phyloP scores from a whole-genome alignment of 2,888 invertebrate species.

The Diogma glabrata region DNA sequence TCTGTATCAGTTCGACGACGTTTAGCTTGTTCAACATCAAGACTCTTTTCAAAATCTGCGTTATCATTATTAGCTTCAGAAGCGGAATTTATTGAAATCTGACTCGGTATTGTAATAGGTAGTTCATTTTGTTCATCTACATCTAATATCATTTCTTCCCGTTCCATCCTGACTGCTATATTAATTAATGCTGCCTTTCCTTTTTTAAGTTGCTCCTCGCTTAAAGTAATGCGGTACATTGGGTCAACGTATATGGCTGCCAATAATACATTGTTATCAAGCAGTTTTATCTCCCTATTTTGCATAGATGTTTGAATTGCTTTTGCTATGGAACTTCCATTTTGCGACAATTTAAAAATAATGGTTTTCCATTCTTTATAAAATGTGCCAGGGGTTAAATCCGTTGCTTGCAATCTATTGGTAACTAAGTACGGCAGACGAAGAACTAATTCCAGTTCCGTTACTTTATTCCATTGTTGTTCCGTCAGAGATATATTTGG shows the following conservation, averaged over 20 bases:
- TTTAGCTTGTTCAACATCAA: no score
- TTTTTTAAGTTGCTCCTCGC: neutral
- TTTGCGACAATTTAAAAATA: neutral
- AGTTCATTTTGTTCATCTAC: no score
- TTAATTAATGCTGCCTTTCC: conserved; percentile 1
- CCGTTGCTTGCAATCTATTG: neutral
- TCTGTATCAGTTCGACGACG: no score
- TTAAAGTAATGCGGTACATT: neutral
- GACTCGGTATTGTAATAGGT: no score
- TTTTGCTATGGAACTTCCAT: neutral
- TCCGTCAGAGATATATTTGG: neutral
- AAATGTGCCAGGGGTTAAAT: conserved; percentile 1
- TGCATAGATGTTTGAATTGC: conserved; percentile 3
- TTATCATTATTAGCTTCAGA: no score
- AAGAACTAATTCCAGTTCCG: neutral
- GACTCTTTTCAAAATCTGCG: no score
- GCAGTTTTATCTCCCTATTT: neutral
- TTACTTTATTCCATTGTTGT: neutral
- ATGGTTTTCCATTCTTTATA: neutral
- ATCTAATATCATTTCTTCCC: no score
- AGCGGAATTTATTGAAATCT: no score
- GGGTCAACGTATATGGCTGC: no score
- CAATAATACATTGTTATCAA: no score
- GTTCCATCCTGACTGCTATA: conserved; percentile 5
- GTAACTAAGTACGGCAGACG: neutral